Base-by-base conservation (phyloP, 2,797 vertebrate species). In the Hyperoplus immaculatus region DNA sequence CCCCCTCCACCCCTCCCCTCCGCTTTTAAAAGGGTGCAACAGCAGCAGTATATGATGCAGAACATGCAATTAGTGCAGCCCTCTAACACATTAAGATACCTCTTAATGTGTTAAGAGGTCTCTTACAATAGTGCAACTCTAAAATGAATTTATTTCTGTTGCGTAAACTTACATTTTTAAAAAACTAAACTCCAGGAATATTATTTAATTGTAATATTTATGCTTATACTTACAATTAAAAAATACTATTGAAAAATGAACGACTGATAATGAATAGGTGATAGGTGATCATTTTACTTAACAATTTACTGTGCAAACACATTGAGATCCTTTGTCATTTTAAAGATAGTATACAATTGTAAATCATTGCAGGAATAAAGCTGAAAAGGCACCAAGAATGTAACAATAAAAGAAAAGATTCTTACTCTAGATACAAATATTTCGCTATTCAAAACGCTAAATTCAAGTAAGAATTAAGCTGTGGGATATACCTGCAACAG, bases 11-110 rank as follows among this genome's bases (percentile, higher is more conserved):
- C 29, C 29, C 29, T 1, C 29, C 29, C 29, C 29, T 2, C 2
- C 29, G 2, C 45, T 57, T 45, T 51, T 43, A 7, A 72, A 68
- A 58, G 29, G 15, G 8, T 80, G 63, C 38, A 56, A 9, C 55
- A 21, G 1, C 64, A 83, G 77, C 72, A 72, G 47, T 14, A 36
- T 18, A 10, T 13, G 16, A 29, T 29, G 29, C 29, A 29, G 18
- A 71, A 29, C 29, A 29, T 29, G 68, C 68, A 70, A 42, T 64
- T 18, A 57, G 42, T 58, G 56, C 11, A 29, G 39, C 70, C 9
- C 49, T 71, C 50, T 16, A 58, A 54, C 18, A 46, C 36, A 68
- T n/a, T 71, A n/a, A 81, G 56, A 66, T 16, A 51, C 16, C 41
- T 18, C 42, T 56, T 62, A 53, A 38, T n/a, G 54, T n/a, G 29